phyloP scores from a whole-genome alignment of 2,888 invertebrate species.

The Pollenia labialis region DNA sequence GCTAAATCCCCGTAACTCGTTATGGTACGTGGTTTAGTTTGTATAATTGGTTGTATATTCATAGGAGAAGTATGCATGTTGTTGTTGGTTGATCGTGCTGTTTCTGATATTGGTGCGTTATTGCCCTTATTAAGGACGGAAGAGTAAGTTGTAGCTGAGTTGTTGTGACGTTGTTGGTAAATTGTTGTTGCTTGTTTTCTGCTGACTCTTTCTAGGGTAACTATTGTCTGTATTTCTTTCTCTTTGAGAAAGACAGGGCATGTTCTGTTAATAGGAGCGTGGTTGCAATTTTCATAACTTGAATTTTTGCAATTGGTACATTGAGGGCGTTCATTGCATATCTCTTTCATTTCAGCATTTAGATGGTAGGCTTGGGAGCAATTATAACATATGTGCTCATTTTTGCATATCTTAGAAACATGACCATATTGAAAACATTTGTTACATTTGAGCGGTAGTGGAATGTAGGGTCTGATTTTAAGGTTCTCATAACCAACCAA shows the following conservation, averaged over 20 bases:
- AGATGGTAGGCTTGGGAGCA: slow-evolving; percentile 34
- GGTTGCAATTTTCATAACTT: not conserved
- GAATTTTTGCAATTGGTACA: slow-evolving; percentile 36
- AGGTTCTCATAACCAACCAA: slow-evolving; percentile 30
- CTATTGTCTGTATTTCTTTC: slow-evolving; percentile 1
- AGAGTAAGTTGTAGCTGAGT: no score
- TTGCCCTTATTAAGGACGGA: no score
- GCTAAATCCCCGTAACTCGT: no score
- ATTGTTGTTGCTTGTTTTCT: no score
- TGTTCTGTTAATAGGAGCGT: slow-evolving; percentile 13
- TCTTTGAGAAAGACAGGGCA: not conserved
- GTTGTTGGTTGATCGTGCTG: no score
- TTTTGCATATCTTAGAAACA: slow-evolving; percentile 11
- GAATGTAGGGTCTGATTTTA: slow-evolving; percentile 38
- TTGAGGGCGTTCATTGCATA: not conserved
- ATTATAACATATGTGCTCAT: not conserved
- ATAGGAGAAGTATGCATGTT: no score
- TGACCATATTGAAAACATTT: slow-evolving; percentile 14
- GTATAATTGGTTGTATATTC: no score
- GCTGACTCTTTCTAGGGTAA: no score
- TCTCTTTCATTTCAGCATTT: slow-evolving; percentile 12
- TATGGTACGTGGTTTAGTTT: no score
- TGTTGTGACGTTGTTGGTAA: no score
- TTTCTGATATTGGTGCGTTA: no score
- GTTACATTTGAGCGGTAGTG: slow-evolving; percentile 15